A percentile compares a stretch with the other conserved stretches of the same genome.
These are phyloP conservation scores for Himantopus leucocephalus DNA, from an alignment of 2,113 vertebrate genomes.

Conservation along the genomic window DNA sequence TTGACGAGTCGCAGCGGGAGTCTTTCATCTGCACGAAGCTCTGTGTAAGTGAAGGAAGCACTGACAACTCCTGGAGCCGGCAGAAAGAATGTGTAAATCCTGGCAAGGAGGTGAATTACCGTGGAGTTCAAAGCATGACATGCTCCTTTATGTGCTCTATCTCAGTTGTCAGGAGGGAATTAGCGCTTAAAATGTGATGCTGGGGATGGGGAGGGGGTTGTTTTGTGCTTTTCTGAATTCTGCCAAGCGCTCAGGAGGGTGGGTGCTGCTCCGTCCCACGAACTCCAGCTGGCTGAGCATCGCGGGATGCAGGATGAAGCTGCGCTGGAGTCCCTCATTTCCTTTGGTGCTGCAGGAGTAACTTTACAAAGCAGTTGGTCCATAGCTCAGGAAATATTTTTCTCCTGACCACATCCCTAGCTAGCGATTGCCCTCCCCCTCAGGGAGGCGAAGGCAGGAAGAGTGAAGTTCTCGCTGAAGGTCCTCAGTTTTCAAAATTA, in stretches of 20 bases:
- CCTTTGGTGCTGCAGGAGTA: background rate
- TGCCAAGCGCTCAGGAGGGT: background rate
- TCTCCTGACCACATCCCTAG: background rate
- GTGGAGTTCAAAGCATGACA: conserved; percentile 2
- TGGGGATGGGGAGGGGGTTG: background rate
- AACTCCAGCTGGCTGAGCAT: background rate
- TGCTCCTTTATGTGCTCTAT: background rate
- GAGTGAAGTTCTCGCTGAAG: background rate
- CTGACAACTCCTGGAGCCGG: background rate
- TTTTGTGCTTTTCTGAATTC: background rate
- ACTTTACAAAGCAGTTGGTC: background rate
- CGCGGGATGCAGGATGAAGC: background rate
- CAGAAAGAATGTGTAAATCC: conserved; percentile 5
- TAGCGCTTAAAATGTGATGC: background rate
- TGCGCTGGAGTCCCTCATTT: background rate
- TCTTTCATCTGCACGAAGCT: conserved; percentile 6
- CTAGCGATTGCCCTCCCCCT: background rate
- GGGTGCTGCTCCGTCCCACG: background rate
- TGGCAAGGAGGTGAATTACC: background rate
- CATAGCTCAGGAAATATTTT: conserved; percentile 13
- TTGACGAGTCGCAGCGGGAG: background rate
- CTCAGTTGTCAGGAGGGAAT: background rate
- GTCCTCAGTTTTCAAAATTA: background rate
- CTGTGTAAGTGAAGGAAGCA: background rate
- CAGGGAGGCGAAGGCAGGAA: background rate